Evolutionary conservation across 2,113 vertebrate species (phyloP).

Genomic region (Phylloscopus whistleri): DNA sequence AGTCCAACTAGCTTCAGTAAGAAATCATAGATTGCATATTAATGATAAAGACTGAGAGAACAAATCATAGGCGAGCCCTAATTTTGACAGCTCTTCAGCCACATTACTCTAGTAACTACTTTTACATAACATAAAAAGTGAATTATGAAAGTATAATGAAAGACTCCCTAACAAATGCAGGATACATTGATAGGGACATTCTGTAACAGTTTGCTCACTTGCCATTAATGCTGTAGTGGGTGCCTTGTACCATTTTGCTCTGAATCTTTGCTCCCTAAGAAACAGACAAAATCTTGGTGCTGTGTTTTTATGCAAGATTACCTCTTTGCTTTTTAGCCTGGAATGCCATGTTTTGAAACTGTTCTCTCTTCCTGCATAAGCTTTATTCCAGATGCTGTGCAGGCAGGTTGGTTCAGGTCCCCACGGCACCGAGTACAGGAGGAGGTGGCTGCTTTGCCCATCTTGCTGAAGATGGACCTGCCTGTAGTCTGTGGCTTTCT

Average conservation of each 20-base stretch:
- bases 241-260: background rate
- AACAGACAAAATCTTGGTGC: background rate
- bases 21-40: background rate
- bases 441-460: constrained; percentile 33
- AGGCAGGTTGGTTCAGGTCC: constrained; percentile 46
- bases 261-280: background rate
- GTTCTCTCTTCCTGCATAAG: constrained; percentile 7
- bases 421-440: constrained; percentile 29
- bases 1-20: background rate
- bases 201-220: background rate
- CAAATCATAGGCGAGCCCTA: background rate
- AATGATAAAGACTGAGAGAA: background rate
- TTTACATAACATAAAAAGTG: background rate
- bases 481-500: constrained; percentile 67
- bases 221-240: background rate
- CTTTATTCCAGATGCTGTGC: constrained; percentile 36
- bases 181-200: background rate
- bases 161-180: background rate
- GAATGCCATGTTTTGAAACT: background rate
- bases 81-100: background rate
- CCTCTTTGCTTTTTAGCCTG: background rate
- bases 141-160: background rate
- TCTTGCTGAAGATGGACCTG: constrained; percentile 58
- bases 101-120: background rate
- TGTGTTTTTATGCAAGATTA: background rate